Conservation (phyloP, 2,888 invertebrate species). For the Callimorpha dominula region DNA sequence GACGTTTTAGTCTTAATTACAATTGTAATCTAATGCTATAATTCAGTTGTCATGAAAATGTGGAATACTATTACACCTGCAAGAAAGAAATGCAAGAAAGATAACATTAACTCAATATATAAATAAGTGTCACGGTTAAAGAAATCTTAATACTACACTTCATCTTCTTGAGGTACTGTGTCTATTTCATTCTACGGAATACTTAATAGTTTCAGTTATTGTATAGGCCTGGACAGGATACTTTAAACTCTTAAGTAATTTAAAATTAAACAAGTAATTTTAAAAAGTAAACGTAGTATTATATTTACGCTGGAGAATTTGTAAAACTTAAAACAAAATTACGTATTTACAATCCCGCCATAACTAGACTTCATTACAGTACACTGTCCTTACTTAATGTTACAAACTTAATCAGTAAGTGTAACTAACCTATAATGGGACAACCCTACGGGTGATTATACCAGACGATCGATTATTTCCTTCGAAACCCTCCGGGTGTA, state of each 20-base stretch:
- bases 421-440: slow-evolving; percentile 65
- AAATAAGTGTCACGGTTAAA: neutral
- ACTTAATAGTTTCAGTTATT: neutral
- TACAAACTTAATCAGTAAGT: slow-evolving; percentile 58
- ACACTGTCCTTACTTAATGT: slow-evolving; percentile 11
- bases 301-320: too few relatives aligned
- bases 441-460: slow-evolving; percentile 34
- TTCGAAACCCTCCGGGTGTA: slow-evolving; percentile 48
- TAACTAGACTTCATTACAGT: slow-evolving; percentile 1
- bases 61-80: neutral
- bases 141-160: neutral
- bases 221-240: neutral
- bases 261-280: neutral
- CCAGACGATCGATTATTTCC: slow-evolving; percentile 51
- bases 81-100: too few relatives aligned
- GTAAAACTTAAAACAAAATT: too few relatives aligned
- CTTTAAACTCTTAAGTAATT: neutral
- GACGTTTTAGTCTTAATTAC: neutral
- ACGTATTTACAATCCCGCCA: too few relatives aligned
- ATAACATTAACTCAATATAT: too few relatives aligned
- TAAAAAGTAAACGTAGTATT: neutral
- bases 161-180: neutral
- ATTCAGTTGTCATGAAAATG: neutral
- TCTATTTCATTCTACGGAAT: neutral
- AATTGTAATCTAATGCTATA: neutral